Evolutionary conservation across 2,888 invertebrate species (phyloP).

Genomic region (Tortricodes alternella): DNA sequence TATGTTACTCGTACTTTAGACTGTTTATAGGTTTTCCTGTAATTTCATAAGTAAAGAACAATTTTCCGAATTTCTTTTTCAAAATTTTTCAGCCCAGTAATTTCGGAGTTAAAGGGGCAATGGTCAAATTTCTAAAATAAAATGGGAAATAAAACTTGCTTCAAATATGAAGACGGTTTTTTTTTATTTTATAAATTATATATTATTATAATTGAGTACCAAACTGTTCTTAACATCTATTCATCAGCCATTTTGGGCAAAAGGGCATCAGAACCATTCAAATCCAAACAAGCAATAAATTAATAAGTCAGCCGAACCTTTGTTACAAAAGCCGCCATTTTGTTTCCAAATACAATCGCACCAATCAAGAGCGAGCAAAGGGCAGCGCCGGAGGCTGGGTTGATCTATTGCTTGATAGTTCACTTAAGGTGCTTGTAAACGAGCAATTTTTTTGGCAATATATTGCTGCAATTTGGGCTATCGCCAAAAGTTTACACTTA

Average conservation of each 20-base stretch:
- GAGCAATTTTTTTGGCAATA: background rate
- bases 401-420: slow-evolving; percentile 22
- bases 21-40: no score
- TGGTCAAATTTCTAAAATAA: no score
- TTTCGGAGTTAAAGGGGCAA: no score
- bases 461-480: background rate
- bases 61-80: no score
- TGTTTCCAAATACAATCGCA: slow-evolving; percentile 17
- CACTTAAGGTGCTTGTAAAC: background rate
- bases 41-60: no score
- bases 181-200: no score
- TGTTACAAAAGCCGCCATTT: slow-evolving; percentile 5
- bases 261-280: background rate
- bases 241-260: background rate
- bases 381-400: slow-evolving; percentile 9
- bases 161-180: no score
- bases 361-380: slow-evolving; percentile 21
- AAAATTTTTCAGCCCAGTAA: no score
- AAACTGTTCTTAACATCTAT: background rate
- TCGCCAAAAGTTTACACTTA: no score
- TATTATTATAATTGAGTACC: no score
- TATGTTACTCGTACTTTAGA: no score
- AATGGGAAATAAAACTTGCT: no score
- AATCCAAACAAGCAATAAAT: slow-evolving; percentile 4
- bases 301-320: background rate